These are phyloP conservation scores for Umimayanthus chanpuru DNA, from an alignment of 92 coral and sea anemone genomes.

Conservation along the genomic window DNA sequence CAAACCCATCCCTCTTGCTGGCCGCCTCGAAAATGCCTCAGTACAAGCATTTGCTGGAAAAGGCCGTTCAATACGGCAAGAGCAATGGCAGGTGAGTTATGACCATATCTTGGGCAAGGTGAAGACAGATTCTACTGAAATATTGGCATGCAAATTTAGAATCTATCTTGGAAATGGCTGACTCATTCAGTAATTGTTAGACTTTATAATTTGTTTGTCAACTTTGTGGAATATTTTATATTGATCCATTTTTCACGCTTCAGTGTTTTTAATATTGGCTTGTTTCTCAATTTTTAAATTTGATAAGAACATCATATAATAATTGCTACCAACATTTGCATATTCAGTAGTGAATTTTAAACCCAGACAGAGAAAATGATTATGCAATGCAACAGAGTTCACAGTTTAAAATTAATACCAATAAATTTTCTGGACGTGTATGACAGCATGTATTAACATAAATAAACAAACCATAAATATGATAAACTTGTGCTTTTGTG, in stretches of 20 bases:
- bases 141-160: not conserved
- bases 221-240: not conserved
- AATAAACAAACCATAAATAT: no score
- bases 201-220: no score
- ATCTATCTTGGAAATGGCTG: not conserved
- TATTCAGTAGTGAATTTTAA: not conserved
- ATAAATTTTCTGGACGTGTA: no score
- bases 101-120: not conserved
- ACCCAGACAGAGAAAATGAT: not conserved
- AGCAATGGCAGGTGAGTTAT: slow-evolving; percentile 75
- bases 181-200: not conserved
- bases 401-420: no score
- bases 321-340: no score
- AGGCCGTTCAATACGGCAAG: slow-evolving; percentile 92
- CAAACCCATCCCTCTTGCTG: slow-evolving; percentile 89
- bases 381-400: not conserved
- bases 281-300: not conserved
- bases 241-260: not conserved
- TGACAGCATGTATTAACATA: no score
- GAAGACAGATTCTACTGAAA: not conserved
- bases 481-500: no score
- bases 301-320: not conserved
- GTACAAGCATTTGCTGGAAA: slow-evolving; percentile 78
- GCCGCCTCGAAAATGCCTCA: slow-evolving; percentile 96
- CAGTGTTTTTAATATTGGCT: not conserved